Evolutionary conservation across 2,888 invertebrate species (phyloP).

Genomic region (Dorcus hopei): DNA sequence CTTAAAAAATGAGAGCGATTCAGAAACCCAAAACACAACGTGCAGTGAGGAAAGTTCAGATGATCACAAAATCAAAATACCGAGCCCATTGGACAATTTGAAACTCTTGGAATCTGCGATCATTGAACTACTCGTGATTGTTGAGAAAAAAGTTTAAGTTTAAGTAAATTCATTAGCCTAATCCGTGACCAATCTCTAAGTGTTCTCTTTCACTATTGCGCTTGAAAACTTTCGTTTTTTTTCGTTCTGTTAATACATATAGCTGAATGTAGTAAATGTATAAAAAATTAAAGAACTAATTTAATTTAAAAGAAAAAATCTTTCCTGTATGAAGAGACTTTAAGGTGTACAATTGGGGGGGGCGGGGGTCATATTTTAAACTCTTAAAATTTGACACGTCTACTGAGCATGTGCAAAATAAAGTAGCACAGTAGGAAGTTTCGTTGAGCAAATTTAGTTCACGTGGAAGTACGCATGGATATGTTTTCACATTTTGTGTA

Average conservation of each 20-base stretch:
- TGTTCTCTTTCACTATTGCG: slow-evolving; percentile 24
- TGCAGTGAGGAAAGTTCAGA: slow-evolving; percentile 37
- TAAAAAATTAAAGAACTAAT: slow-evolving; percentile 17
- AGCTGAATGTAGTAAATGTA: slow-evolving; percentile 21
- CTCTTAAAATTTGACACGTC: slow-evolving; percentile 15
- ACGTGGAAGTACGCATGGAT: slow-evolving; percentile 9
- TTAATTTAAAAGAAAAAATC: slow-evolving; percentile 8
- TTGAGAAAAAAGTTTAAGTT: slow-evolving; percentile 43
- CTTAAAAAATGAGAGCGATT: slow-evolving; percentile 38
- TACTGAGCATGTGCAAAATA: slow-evolving; percentile 13
- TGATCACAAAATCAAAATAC: slow-evolving; percentile 27
- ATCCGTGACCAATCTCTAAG: slow-evolving; percentile 29
- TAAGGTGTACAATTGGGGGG: background rate
- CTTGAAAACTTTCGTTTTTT: slow-evolving; percentile 12
- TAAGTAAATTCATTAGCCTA: slow-evolving; percentile 12
- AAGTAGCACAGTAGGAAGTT: slow-evolving; percentile 14
- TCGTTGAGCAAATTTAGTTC: slow-evolving; percentile 1
- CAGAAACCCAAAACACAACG: slow-evolving; percentile 39
- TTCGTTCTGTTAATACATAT: slow-evolving; percentile 15
- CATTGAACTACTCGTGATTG: slow-evolving; percentile 44
- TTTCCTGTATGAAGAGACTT: slow-evolving; percentile 11
- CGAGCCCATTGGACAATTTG: slow-evolving; percentile 38
- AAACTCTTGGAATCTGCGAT: slow-evolving; percentile 44
- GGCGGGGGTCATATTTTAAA: slow-evolving; percentile 11
- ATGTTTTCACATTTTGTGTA: slow-evolving; percentile 7